Evolutionary conservation across 64 coral and sea anemone genomes (phyloP).

Genomic region (Montipora foliosa): DNA sequence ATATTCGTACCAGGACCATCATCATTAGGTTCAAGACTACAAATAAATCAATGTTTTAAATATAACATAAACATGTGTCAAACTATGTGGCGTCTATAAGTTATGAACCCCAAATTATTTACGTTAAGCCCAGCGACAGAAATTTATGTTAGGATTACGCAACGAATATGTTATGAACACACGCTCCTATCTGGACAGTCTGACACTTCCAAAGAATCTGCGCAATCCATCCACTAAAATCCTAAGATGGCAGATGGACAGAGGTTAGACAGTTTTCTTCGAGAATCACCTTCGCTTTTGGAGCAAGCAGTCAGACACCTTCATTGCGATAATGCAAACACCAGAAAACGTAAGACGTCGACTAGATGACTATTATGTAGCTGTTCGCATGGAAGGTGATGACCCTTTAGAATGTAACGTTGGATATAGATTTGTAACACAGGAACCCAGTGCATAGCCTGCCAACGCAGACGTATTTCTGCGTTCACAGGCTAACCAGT

Average conservation of each 20-base stretch:
- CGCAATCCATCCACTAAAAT: neutral
- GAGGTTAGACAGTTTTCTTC: constrained; percentile 37
- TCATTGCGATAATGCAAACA: constrained; percentile 52
- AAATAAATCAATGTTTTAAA: constrained; percentile 13
- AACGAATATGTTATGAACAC: constrained; percentile 14
- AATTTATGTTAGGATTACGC: neutral
- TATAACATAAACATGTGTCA: constrained; percentile 5
- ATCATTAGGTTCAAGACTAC: neutral
- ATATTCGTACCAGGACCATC: constrained; percentile 21
- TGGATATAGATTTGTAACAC: constrained; percentile 31
- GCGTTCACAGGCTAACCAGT: neutral
- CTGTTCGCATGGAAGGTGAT: constrained; percentile 37
- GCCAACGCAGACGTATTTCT: no score
- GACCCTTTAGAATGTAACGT: constrained; percentile 10
- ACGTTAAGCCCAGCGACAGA: neutral
- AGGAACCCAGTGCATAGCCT: neutral
- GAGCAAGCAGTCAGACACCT: constrained; percentile 47
- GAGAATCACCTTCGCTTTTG: constrained; percentile 18
- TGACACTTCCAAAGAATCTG: neutral
- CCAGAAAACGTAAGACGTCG: constrained; percentile 57
- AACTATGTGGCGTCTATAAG: neutral
- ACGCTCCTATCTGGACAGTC: neutral
- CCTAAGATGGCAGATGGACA: neutral
- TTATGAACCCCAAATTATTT: constrained; percentile 2
- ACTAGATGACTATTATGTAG: constrained; percentile 44